A percentile compares a stretch with the other conserved stretches of the same genome.
Evolutionary conservation across 2,888 invertebrate species (phyloP).

Genomic region (Bhutanitis thaidina): DNA sequence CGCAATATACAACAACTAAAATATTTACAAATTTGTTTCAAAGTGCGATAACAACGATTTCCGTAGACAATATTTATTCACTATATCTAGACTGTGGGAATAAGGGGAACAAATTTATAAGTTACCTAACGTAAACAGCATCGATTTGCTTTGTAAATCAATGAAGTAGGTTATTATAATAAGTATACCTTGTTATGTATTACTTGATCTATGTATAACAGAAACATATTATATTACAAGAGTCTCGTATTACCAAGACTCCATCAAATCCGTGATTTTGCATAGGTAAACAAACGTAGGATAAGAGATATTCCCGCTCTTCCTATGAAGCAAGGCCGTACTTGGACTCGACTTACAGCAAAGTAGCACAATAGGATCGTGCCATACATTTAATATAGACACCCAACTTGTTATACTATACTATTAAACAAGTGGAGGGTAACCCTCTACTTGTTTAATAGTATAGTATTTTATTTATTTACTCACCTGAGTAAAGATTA

Average conservation of each 20-base stretch:
- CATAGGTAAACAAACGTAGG: slow-evolving; percentile 41
- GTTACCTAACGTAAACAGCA: slow-evolving; percentile 6
- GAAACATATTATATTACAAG: too few species aligned
- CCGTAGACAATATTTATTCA: slow-evolving; percentile 50
- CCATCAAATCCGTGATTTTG: slow-evolving; percentile 39
- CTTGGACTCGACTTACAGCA: slow-evolving; percentile 40
- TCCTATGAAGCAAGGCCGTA: slow-evolving; percentile 44
- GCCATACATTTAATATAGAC: too few species aligned
- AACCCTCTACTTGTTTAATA: too few species aligned
- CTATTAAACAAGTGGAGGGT: too few species aligned
- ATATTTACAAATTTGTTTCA: background rate
- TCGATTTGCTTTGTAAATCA: too few species aligned
- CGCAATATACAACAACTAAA: background rate
- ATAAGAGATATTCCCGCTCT: slow-evolving; percentile 34
- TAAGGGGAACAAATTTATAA: slow-evolving; percentile 32
- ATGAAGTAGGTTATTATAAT: too few species aligned
- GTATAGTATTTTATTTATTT: too few species aligned
- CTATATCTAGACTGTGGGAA: slow-evolving; percentile 52
- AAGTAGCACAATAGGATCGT: too few species aligned
- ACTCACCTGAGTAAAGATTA: too few species aligned
- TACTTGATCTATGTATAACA: too few species aligned
- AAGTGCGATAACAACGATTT: slow-evolving; percentile 33
- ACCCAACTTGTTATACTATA: too few species aligned
- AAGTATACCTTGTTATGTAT: too few species aligned
- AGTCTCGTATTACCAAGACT: slow-evolving; percentile 21